Conservation (phyloP, 1,140 invertebrate genomes). For the Drosophila trapezifrons region DNA sequence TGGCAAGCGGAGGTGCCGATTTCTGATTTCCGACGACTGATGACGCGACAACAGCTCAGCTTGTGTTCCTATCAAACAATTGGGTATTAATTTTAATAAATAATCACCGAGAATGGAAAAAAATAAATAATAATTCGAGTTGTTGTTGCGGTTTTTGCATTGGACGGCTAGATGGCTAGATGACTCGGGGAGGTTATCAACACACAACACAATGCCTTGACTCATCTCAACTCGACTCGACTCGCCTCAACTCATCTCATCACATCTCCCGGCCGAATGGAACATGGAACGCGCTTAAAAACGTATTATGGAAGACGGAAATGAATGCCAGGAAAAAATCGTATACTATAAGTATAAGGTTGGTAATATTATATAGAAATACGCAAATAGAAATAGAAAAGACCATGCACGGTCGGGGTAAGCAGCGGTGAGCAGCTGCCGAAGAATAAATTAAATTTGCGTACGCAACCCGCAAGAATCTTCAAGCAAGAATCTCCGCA, state of each 20-base stretch:
- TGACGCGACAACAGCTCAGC: conserved; percentile 62
- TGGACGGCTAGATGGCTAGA: conserved; percentile 37
- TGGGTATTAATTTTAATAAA: conserved; percentile 81
- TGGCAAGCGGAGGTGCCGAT: conserved; percentile 1
- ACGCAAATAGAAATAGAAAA: conserved; percentile 70
- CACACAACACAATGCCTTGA: conserved; percentile 75
- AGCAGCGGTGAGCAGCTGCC: conserved; percentile 56
- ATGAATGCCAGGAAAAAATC: conserved; percentile 74
- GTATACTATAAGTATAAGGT: conserved; percentile 35
- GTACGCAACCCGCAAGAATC: conserved; percentile 43
- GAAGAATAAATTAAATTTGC: conserved; percentile 81
- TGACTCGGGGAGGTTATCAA: conserved; percentile 69
- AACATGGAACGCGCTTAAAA: conserved; percentile 75
- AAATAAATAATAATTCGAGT: conserved; percentile 68
- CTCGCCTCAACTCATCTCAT: conserved; percentile 1
- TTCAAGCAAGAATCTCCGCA: conserved; percentile 36
- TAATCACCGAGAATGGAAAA: conserved; percentile 74
- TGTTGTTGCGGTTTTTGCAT: conserved; percentile 63
- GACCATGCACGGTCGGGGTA: conserved; percentile 62
- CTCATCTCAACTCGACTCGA: conserved; percentile 59
- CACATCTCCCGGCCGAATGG: conserved; percentile 45
- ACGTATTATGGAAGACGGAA: conserved; percentile 82
- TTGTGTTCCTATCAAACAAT: conserved; percentile 73
- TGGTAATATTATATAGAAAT: conserved; percentile 67
- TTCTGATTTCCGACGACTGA: conserved; percentile 42